Percentiles rank a stretch among this genome's conserved stretches.
Conservation (phyloP, 1,140 invertebrate genomes). For the Hydropsyche tenuis region DNA sequence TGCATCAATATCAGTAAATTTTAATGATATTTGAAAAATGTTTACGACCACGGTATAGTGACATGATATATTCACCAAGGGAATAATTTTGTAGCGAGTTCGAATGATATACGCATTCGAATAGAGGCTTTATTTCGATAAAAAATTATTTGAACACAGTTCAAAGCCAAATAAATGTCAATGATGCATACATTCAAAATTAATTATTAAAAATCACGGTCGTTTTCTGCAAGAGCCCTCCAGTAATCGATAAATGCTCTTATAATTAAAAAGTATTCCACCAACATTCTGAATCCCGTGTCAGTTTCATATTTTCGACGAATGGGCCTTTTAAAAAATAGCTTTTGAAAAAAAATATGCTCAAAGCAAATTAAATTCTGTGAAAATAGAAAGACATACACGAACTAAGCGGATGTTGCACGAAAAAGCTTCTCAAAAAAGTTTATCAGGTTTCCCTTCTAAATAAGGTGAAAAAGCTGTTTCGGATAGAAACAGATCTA, state of each 20-base stretch:
- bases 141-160: neutral
- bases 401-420: conserved; percentile 4
- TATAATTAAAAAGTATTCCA: too few relatives aligned
- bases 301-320: too few relatives aligned
- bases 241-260: too few relatives aligned
- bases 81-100: conserved; percentile 11
- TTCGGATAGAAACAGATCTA: conserved; percentile 19
- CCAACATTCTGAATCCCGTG: too few relatives aligned
- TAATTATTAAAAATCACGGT: conserved; percentile 1
- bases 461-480: conserved; percentile 5
- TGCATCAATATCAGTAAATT: neutral
- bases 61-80: conserved; percentile 11
- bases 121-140: conserved; percentile 13
- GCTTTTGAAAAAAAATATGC: too few relatives aligned
- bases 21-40: conserved; percentile 2
- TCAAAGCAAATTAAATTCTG: too few relatives aligned
- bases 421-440: conserved; percentile 1
- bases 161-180: conserved; percentile 8
- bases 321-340: too few relatives aligned
- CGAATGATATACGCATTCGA: neutral
- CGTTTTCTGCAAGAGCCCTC: neutral
- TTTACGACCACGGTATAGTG: neutral
- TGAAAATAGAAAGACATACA: too few relatives aligned
- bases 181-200: neutral
- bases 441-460: conserved; percentile 12